A percentile compares a stretch with the other conserved stretches of the same genome.
Conservation (phyloP, 2,888 invertebrate species). For the Erannis defoliaria region DNA sequence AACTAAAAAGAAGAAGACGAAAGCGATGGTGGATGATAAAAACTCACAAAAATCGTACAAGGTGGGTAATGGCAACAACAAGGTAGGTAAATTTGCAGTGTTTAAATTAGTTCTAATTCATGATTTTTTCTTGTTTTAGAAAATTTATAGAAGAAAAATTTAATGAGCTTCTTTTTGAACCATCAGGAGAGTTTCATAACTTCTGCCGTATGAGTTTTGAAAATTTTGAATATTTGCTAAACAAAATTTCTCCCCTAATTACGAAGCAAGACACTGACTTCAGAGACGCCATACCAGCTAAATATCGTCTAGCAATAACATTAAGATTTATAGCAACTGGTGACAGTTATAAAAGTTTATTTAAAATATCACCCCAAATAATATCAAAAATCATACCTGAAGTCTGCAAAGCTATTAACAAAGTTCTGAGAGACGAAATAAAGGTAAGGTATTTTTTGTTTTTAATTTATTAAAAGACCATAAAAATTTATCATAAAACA, state of each 20-base stretch:
- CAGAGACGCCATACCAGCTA: slow-evolving; percentile 16
- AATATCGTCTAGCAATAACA: slow-evolving; percentile 9
- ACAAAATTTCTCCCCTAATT: too few species aligned
- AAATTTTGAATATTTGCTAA: slow-evolving; percentile 8
- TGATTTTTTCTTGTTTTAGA: slow-evolving; percentile 37
- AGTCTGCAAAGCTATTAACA: neutral
- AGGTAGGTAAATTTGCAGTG: too few species aligned
- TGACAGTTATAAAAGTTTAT: neutral
- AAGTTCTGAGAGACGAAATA: neutral
- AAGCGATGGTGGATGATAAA: too few species aligned
- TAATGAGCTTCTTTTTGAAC: slow-evolving; percentile 49
- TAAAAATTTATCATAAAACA: too few species aligned
- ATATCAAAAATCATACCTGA: neutral
- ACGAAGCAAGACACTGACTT: slow-evolving; percentile 19
- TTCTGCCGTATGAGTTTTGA: slow-evolving; percentile 12
- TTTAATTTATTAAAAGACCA: too few species aligned
- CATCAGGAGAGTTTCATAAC: slow-evolving; percentile 53
- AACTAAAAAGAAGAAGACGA: too few species aligned
- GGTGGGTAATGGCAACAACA: too few species aligned
- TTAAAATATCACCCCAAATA: neutral
- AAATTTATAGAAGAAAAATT: slow-evolving; percentile 48
- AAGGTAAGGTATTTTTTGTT: neutral
- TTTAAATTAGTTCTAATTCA: too few species aligned
- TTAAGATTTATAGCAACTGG: neutral
- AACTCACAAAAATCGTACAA: too few species aligned